These are phyloP conservation scores for Bovichtus diacanthus DNA, from an alignment of 2,797 vertebrate genomes.

Conservation along the genomic window DNA sequence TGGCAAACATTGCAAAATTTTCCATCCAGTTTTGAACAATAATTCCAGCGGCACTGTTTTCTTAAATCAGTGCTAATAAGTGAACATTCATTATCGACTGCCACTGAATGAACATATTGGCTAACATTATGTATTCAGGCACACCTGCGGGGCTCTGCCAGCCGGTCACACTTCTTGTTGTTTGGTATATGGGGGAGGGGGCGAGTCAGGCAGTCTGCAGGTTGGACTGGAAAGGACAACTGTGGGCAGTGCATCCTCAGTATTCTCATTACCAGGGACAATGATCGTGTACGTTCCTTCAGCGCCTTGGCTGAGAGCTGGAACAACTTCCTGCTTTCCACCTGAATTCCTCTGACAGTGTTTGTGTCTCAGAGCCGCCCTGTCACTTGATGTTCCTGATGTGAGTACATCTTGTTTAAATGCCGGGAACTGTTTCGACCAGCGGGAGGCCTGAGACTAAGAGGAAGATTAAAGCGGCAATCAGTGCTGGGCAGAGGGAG, in stretches of 20 bases:
- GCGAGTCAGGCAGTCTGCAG: not conserved
- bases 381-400: slow-evolving; percentile 26
- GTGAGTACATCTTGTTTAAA: slow-evolving; percentile 36
- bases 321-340: slow-evolving; percentile 18
- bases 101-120: not conserved
- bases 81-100: too few species aligned
- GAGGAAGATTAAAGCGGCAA: slow-evolving; percentile 50
- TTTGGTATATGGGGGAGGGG: not conserved
- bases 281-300: too few species aligned
- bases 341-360: not conserved
- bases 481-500: slow-evolving; percentile 31
- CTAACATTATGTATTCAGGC: not conserved
- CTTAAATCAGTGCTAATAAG: too few species aligned
- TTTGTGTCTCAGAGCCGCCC: slow-evolving; percentile 3
- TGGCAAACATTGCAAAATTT: too few species aligned
- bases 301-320: too few species aligned
- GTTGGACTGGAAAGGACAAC: not conserved
- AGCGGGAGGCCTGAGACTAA: slow-evolving; percentile 34
- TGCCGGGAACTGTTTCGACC: slow-evolving; percentile 29
- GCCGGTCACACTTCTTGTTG: not conserved
- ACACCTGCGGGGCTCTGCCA: not conserved
- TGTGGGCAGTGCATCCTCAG: not conserved
- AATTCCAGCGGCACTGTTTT: too few species aligned
- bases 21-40: too few species aligned
- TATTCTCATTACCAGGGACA: not conserved